Evolutionary conservation across 2,888 invertebrate genomes (phyloP), one percentile per base, ranked within the genome.

Genomic region (Eretmocerus hayati): DNA sequence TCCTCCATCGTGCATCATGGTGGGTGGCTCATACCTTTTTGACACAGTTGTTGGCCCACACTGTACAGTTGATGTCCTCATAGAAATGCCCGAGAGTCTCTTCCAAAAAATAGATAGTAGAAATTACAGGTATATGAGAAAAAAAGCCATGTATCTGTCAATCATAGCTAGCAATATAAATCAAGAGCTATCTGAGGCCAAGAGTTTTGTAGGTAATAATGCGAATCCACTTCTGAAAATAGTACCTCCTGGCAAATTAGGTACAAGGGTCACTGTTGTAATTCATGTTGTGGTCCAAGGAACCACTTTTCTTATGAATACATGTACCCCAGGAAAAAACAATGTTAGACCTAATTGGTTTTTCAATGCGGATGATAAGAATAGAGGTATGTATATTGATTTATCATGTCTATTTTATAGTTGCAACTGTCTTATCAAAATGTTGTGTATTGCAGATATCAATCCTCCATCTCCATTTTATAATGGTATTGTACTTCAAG

Each of bases 121-220:
- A 30, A 92, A 94, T 71, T 84, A 89, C 54, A 77, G 81, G 45
- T 94, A 91, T 69, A 79, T 86, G 48, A 77, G 81, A 21, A 93
- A 93, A 70, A 75, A 87, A 53, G 85, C 88, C 1, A 76, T 86
- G 20, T 94, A 92, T 68, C 67, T 92, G 45, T 75, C 83, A 2
- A 81, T 77, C 55, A 72, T 93, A 36, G 84, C 84, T 0, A 74
- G 79, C 23, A 73, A 83, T 63, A 67, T 89, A 30, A 71, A 66
- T 3, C 67, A 76, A 2, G 73, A 78, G 20, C 61, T 72, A 5
- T 71, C 79, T 5, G 72, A 78, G 45, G 72, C 76, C 1, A 60
- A 84, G 16, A 72, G 73, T 37, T 84, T 79, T 52, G 72, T 73
- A 52, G 66, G 74, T 3, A 74, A 79, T 52, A 75, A 75, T 79